A percentile compares a stretch with the other conserved stretches of the same genome.
phyloP scores from a whole-genome alignment of 2,888 invertebrate genomes.

The Melinaea menophilus region DNA sequence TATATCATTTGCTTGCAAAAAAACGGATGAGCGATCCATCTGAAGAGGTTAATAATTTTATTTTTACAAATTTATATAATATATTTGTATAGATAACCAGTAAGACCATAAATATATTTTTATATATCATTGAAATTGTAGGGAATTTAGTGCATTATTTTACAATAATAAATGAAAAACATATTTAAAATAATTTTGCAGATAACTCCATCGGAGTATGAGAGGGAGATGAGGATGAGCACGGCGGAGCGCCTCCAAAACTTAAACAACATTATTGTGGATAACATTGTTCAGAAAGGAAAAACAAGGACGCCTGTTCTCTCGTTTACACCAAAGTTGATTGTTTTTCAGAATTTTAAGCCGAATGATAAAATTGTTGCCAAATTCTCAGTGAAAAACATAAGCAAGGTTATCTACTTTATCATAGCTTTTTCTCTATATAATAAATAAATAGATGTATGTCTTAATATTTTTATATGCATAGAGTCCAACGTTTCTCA shows the following conservation, averaged over 20 bases:
- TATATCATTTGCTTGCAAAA: constrained; percentile 61
- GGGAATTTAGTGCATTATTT: neutral
- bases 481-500: constrained; percentile 74
- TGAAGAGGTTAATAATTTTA: constrained; percentile 47
- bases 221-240: constrained; percentile 59
- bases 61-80: neutral
- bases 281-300: constrained; percentile 48
- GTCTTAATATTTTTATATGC: constrained; percentile 24
- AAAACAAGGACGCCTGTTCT: constrained; percentile 46
- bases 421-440: constrained; percentile 7
- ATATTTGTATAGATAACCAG: too few species aligned
- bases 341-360: constrained; percentile 80
- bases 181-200: constrained; percentile 33
- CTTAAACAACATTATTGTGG: constrained; percentile 51
- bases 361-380: constrained; percentile 70
- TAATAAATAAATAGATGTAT: neutral
- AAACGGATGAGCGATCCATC: constrained; percentile 50
- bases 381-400: constrained; percentile 76
- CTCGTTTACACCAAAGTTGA: constrained; percentile 68
- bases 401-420: constrained; percentile 65
- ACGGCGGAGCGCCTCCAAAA: constrained; percentile 54
- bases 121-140: too few species aligned
- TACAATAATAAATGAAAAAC: neutral
- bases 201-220: constrained; percentile 66
- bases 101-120: too few species aligned